phyloP scores from a whole-genome alignment of 2,797 vertebrate species.

The Bradypus variegatus region DNA sequence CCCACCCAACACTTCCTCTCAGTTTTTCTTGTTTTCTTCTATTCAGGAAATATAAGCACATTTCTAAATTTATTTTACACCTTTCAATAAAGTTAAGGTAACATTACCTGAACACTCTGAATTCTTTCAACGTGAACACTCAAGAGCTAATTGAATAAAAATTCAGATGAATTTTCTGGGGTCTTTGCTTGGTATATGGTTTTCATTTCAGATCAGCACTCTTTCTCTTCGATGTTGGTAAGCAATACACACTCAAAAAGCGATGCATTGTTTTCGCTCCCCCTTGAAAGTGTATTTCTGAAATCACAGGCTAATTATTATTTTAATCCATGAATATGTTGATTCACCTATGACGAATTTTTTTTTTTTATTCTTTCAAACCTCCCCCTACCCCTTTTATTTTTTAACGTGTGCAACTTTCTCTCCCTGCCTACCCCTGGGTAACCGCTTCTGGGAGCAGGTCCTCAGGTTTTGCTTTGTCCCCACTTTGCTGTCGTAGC shows the following conservation, averaged over 20 bases:
- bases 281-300: background rate
- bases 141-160: background rate
- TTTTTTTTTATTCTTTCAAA: slow-evolving; percentile 72
- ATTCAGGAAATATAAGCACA: background rate
- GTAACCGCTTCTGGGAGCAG: slow-evolving; percentile 90
- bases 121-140: background rate
- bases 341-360: slow-evolving; percentile 65
- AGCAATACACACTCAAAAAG: background rate
- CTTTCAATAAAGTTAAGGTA: background rate
- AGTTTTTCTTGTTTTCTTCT: background rate
- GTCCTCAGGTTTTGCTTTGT: slow-evolving; percentile 98
- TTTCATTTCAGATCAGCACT: background rate
- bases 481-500: slow-evolving; percentile 98
- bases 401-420: slow-evolving; percentile 73
- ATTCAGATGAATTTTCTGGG: background rate
- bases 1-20: background rate
- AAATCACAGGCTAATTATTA: background rate
- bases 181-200: background rate
- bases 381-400: slow-evolving; percentile 50
- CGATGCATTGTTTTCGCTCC: background rate
- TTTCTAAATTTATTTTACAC: background rate
- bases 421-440: slow-evolving; percentile 84
- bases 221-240: slow-evolving; percentile 18
- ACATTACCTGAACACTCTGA: background rate
- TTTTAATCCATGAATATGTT: background rate